Base-by-base conservation (phyloP, 2,797 vertebrate species). In the Dicrostonyx torquatus region DNA sequence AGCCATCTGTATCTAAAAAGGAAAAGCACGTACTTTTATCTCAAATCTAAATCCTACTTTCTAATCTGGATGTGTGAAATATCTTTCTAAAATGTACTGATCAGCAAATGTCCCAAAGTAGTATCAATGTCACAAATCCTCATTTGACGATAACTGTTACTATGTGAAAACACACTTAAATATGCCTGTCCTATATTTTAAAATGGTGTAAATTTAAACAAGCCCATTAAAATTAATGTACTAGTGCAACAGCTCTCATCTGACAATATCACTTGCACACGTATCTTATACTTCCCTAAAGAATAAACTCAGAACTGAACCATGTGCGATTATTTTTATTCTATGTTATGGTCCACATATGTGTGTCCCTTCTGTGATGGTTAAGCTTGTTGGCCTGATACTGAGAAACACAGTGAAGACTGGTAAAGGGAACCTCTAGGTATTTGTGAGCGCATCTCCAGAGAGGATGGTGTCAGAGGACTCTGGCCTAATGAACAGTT, bases 201-300 rank as follows among this genome's bases (percentile, higher is more conserved):
- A 95, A 88, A 50, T 26, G 26, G 72, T 45, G 50, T n/a, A 89
- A 24, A 83, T 89, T 95, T 87, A 79, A 77, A 83, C 40, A 88
- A 73, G 37, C 17, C 24, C 60, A 48, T 70, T 26, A 84, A 89
- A 91, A 53, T 79, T 76, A 92, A 80, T 60, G 4, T 40, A 88
- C 45, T 66, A 55, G 48, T 45, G 60, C 0, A 80, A 87, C 20
- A 77, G 68, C 53, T 92, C 53, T 94, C 31, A 37, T 73, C 60
- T 92, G 48, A 79, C 50, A 87, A 53, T 72, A 53, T 1, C 34
- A 89, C 14, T 43, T 84, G 72, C 43, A 92, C 5, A 83, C 80
- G 40, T 6, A 31, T 20, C 66, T 93, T 55, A 80, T 62, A 79
- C n/a, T 84, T 86, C 40, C 26, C 62, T 89, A 62, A 0, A 89